Conservation (phyloP, 2,113 vertebrate species). For the Microcebus griseorufus region DNA sequence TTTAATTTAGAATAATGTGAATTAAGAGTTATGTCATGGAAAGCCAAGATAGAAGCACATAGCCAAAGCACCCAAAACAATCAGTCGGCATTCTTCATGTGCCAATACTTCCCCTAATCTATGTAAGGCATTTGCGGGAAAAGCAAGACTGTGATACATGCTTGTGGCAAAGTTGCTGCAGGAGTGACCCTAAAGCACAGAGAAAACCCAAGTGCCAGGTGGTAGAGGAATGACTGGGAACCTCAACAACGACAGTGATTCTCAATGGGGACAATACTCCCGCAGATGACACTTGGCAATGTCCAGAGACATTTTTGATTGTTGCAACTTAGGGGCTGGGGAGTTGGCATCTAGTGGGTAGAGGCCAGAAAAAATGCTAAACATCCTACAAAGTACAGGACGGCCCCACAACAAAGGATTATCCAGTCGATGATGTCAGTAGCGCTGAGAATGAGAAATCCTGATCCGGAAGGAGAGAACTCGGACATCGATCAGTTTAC, state of each 20-base stretch:
- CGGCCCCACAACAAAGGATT: neutral
- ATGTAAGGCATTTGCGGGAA: neutral
- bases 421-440: too few species aligned
- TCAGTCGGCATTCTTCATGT: accelerated
- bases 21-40: neutral
- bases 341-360: neutral
- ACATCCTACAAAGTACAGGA: too few species aligned
- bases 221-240: neutral
- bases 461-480: neutral
- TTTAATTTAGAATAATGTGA: neutral
- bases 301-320: neutral
- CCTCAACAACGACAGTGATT: neutral
- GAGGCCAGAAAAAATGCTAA: neutral
- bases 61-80: neutral
- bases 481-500: neutral
- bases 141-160: neutral
- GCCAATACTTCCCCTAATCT: too few species aligned
- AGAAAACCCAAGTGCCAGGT: accelerated
- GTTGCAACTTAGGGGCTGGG: neutral
- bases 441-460: neutral
- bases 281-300: neutral
- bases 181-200: neutral
- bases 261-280: too few species aligned
- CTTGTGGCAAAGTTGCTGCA: neutral
- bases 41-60: neutral